phyloP scores from a whole-genome alignment of 2,888 invertebrate species.

The Homarus gammarus region DNA sequence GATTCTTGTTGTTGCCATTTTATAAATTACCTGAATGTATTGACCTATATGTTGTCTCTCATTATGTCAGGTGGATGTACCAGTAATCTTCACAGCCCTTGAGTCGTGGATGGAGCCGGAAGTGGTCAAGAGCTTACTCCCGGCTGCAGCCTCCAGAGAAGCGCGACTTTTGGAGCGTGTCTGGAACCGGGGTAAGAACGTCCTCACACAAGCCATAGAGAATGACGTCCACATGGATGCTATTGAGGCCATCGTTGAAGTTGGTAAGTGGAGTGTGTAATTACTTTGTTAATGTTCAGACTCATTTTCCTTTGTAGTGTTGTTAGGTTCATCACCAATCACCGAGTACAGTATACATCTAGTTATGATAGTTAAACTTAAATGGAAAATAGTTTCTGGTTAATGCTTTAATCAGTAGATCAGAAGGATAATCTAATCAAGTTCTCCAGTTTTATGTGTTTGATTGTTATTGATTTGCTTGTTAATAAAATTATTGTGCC shows the following conservation, averaged over 20 bases:
- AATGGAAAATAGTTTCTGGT: no score
- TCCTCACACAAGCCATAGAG: slow-evolving; percentile 75
- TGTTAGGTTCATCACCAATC: background rate
- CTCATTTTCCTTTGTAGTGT: background rate
- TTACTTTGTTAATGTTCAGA: background rate
- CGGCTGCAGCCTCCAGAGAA: slow-evolving; percentile 31
- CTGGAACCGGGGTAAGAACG: slow-evolving; percentile 72
- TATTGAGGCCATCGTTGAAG: slow-evolving; percentile 43
- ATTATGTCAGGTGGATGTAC: slow-evolving; percentile 53
- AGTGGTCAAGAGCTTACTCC: slow-evolving; percentile 39
- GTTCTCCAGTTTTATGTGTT: background rate
- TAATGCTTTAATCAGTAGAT: no score
- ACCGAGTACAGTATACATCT: no score
- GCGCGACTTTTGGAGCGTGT: slow-evolving; percentile 38
- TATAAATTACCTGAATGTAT: no score
- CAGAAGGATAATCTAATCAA: no score
- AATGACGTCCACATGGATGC: slow-evolving; percentile 64
- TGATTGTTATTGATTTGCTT: no score
- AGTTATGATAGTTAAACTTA: no score
- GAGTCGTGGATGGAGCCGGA: slow-evolving; percentile 48
- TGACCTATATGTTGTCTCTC: background rate
- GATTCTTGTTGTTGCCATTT: no score
- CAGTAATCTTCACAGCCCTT: slow-evolving; percentile 52
- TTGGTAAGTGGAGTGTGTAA: slow-evolving; percentile 22
- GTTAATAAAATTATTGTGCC: no score